A percentile compares a stretch with the other conserved stretches of the same genome.
Conservation (phyloP, 2,888 invertebrate genomes). For the Pollenia griseotomentosa region DNA sequence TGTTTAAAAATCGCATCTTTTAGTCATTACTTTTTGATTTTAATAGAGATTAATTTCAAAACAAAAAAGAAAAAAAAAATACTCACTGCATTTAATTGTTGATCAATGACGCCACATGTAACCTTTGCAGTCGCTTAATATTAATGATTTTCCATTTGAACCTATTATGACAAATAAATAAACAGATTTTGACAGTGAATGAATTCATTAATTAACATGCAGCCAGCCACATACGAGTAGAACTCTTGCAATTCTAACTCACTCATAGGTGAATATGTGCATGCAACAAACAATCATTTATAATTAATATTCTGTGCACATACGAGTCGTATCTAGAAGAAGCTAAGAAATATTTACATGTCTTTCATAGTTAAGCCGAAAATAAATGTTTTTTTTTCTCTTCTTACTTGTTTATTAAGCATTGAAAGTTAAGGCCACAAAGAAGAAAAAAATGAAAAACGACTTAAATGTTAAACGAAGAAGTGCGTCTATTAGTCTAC, state of each 20-base stretch:
- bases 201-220: constrained; percentile 51
- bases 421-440: constrained; percentile 11
- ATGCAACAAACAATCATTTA: constrained; percentile 50
- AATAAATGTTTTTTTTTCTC: constrained; percentile 49
- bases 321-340: neutral
- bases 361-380: constrained; percentile 44
- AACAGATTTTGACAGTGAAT: constrained; percentile 61
- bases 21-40: constrained; percentile 43
- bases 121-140: constrained; percentile 40
- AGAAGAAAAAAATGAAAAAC: constrained; percentile 24
- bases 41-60: constrained; percentile 39
- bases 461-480: constrained; percentile 15
- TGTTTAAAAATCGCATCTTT: neutral
- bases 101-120: constrained; percentile 40
- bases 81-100: constrained; percentile 34
- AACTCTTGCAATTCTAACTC: neutral
- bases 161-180: constrained; percentile 66
- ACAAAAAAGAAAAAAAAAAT: constrained; percentile 3
- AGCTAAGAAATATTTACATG: constrained; percentile 40
- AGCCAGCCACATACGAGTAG: neutral
- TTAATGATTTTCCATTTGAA: constrained; percentile 61
- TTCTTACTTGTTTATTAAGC: neutral
- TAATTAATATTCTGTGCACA: constrained; percentile 58
- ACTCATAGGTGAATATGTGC: neutral
- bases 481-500: constrained; percentile 55